Evolutionary conservation across 1,140 invertebrate genomes (phyloP).

Genomic region (Sinella curviseta): DNA sequence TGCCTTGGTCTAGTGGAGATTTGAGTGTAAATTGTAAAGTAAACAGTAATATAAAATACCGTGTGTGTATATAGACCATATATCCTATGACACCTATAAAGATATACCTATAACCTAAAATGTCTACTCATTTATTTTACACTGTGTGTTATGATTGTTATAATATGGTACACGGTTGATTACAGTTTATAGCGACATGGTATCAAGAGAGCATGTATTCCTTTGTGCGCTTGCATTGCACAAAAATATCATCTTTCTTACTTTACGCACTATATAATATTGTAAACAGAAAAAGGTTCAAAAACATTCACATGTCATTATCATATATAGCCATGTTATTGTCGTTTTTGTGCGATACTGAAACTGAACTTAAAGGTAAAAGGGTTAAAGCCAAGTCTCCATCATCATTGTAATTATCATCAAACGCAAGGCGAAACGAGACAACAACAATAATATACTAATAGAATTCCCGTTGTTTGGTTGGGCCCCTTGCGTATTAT

Average conservation of each 20-base stretch:
- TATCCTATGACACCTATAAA: neutral
- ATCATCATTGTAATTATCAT: neutral
- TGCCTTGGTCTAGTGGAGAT: neutral
- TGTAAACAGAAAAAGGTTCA: neutral
- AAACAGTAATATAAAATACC: no score
- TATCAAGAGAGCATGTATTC: neutral
- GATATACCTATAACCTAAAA: neutral
- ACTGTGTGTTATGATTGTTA: no score
- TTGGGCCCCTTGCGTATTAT: neutral
- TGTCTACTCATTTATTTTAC: no score
- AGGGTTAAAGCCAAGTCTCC: neutral
- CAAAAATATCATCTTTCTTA: no score
- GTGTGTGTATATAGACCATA: no score
- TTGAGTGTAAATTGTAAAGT: no score
- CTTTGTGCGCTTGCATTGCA: no score
- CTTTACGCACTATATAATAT: no score
- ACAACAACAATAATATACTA: neutral
- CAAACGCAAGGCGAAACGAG: neutral
- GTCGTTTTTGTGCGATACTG: neutral
- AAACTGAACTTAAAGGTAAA: neutral
- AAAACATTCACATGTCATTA: neutral
- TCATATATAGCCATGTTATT: neutral
- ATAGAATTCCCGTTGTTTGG: neutral
- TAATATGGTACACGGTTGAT: slow-evolving; percentile 10
- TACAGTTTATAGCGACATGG: neutral